Conservation (phyloP, 2,888 invertebrate species). For the Aphodius granarius region DNA sequence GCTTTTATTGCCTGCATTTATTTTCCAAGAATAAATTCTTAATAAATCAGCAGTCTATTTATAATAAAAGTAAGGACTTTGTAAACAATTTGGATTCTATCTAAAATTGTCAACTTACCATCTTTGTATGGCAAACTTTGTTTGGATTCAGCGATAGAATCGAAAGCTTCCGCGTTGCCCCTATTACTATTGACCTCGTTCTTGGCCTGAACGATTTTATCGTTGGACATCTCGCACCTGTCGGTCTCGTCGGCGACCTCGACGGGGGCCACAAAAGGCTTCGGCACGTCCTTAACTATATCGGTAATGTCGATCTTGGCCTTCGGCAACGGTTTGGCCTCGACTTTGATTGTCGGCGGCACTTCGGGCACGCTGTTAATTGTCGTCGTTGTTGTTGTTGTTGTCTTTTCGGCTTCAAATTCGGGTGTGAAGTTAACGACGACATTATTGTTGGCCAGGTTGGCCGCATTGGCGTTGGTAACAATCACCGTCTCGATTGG, state of each 20-base stretch:
- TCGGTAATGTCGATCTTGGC: slow-evolving; percentile 46
- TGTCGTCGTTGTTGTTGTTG: slow-evolving; percentile 1
- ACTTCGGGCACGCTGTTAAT: slow-evolving; percentile 28
- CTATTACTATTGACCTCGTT: slow-evolving; percentile 46
- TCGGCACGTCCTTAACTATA: slow-evolving; percentile 50
- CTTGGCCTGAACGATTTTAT: slow-evolving; percentile 50
- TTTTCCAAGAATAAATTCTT: too few species aligned
- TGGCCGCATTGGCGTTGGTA: slow-evolving; percentile 25
- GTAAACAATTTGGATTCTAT: too few species aligned
- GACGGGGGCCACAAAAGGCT: slow-evolving; percentile 37
- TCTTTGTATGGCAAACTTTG: slow-evolving; percentile 48
- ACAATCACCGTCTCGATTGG: slow-evolving; percentile 37
- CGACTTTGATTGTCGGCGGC: slow-evolving; percentile 39
- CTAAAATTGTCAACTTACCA: slow-evolving; percentile 40
- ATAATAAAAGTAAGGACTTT: too few species aligned
- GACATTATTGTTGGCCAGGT: slow-evolving; percentile 2
- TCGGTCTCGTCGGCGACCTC: slow-evolving; percentile 46
- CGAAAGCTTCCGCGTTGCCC: slow-evolving; percentile 41
- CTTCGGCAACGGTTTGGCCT: slow-evolving; percentile 36
- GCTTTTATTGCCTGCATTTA: too few species aligned
- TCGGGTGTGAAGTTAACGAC: neutral
- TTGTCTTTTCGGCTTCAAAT: slow-evolving; percentile 25
- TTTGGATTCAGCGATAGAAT: slow-evolving; percentile 35
- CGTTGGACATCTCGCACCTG: slow-evolving; percentile 42
- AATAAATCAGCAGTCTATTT: too few species aligned